Base-by-base conservation (phyloP, 2,888 invertebrate species). In the Athalia circularis region DNA sequence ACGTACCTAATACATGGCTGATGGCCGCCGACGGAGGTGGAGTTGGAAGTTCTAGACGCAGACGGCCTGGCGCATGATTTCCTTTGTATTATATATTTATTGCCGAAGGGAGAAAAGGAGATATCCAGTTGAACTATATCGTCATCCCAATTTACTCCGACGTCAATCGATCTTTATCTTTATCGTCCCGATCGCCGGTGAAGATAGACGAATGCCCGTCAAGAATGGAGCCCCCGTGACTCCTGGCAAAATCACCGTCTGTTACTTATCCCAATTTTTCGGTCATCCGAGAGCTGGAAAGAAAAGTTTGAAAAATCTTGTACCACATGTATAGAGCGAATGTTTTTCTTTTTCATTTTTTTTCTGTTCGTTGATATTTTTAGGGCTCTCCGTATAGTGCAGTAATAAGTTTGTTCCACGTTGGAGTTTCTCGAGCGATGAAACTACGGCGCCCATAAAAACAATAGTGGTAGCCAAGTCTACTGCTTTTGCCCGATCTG, bases 361-460 rank as follows among this genome's bases (percentile, higher is more conserved):
- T 54, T 6, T 54, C 54, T 7, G 11, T 54, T 54, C 4, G 0
- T 6, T 54, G n/a, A 11, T 9, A 9, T 52, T 54, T 54, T 54
- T 54, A 11, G n/a, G 54, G 11, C 7, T 7, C n/a, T 9, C n/a
- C 54, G 54, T n/a, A 54, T 54, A 11, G 15, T 11, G 15, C 7
- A 43, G 29, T 6, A 6, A 43, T 65, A 8, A 48, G 65, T 48
- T 13, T 65, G 9, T 65, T 13, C 48, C 48, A 15, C 6, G 48
- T 13, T 29, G 29, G 52, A 68, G 54, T 52, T 68, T 52, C 43
- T 6, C 29, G 54, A 43, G 9, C 50, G 54, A 68, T 52, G 11
- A 11, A 50, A 52, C 68, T n/a, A 43, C 68, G 68, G 68, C 68
- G 68, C 52, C 68, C 50, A 68, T 68, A 68, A 68, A 68, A 68